Base-by-base conservation (phyloP, 1,140 invertebrate genomes). In the Acarapis woodi region DNA sequence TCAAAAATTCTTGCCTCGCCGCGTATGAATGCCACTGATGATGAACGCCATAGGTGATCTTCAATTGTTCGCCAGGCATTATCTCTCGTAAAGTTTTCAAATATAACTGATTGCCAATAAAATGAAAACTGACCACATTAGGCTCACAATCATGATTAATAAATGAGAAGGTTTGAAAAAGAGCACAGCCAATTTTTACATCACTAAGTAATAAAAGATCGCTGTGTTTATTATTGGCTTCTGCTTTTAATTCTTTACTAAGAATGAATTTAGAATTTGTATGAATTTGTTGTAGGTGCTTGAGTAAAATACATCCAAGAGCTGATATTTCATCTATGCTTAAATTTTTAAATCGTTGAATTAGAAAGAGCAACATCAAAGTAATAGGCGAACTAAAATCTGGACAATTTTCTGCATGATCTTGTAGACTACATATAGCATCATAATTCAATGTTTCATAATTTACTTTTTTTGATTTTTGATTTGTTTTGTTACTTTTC, bases 101-200 rank as follows among this genome's bases (percentile, higher is more conserved):
- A 14, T 14, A n/a, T 18, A 32, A n/a, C 5, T 8, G 6, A 32
- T 32, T 6, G 15, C 31, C 31, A 32, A 8, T 15, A 18, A 32
- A 32, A 8, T 9, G 8, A 14, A n/a, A n/a, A 14, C 12, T 32
- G 8, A 32, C 8, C 8, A 16, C 8, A 18, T 32, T 32, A 6
- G 31, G 31, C 6, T 32, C 31, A 18, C 31, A 32, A 32, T 15
- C 15, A 15, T 32, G 31, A 32, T 32, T 32, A 6, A 32, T 14
- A 9, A 32, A 15, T 6, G 6, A 8, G 12, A 8, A n/a, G 6
- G 31, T 9, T 19, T 14, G 18, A 15, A 8, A 32, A 32, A 32
- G 12, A 8, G 12, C 31, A 16, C 12, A 14, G 31, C 31, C 31
- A 32, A 32, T 32, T 32, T 19, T 19, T 8, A 32, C 15, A 18